Evolutionary conservation across 2,113 vertebrate genomes (phyloP).

Genomic region (Motacilla alba): DNA sequence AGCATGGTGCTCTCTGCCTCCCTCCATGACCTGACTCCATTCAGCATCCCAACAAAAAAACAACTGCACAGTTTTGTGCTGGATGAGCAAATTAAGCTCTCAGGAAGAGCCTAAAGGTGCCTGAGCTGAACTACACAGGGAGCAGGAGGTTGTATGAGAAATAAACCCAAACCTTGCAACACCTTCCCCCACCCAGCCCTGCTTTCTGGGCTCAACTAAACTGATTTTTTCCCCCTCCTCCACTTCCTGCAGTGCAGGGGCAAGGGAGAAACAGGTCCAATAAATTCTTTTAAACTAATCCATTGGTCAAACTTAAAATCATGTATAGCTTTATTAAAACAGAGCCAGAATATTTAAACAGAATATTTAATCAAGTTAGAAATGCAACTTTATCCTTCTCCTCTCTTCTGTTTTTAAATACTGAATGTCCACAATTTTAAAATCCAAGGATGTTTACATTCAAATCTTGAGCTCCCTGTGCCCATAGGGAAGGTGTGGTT

Average conservation of each 20-base stretch:
- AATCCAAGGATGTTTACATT: background rate
- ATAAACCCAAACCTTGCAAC: background rate
- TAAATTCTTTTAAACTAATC: background rate
- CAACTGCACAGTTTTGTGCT: background rate
- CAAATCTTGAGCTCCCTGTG: background rate
- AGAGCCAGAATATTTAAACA: background rate
- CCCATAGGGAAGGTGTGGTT: accelerated
- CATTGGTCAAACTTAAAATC: background rate
- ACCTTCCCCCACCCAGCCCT: background rate
- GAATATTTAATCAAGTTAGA: background rate
- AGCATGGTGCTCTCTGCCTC: background rate
- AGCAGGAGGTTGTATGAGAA: background rate
- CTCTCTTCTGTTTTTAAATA: background rate
- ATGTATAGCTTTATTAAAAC: background rate
- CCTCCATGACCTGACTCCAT: background rate
- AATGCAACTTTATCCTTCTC: background rate
- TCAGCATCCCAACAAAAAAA: background rate
- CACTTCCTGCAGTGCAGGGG: background rate
- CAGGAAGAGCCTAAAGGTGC: background rate
- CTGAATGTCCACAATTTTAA: background rate
- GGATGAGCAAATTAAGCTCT: background rate
- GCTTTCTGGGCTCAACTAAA: background rate
- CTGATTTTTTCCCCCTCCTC: background rate
- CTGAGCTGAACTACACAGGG: background rate
- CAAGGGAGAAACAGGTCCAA: background rate